phyloP scores from a whole-genome alignment of 2,113 vertebrate species.

The Choloepus hoffmanni region DNA sequence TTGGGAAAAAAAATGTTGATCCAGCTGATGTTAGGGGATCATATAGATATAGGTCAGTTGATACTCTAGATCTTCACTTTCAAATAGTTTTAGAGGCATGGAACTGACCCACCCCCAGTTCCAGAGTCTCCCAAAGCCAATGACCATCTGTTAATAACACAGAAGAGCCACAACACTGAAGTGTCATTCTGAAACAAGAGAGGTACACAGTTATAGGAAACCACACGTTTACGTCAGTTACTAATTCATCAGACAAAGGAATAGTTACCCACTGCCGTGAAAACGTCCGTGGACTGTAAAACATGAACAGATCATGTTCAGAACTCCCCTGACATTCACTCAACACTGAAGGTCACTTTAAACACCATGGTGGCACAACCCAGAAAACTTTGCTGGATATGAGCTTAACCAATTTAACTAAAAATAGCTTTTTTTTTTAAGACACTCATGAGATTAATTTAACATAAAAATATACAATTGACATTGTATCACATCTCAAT shows the following conservation, averaged over 20 bases:
- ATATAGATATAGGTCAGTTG: not conserved
- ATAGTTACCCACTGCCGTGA: not conserved
- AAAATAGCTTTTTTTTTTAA: not conserved
- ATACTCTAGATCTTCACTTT: not conserved
- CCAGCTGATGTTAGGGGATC: not conserved
- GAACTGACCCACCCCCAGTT: too few species aligned
- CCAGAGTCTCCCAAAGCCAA: not conserved
- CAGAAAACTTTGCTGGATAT: not conserved
- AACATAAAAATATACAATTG: not conserved
- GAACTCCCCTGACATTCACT: not conserved
- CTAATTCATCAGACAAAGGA: not conserved
- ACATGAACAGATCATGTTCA: not conserved
- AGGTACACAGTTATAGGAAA: not conserved
- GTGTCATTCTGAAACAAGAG: not conserved
- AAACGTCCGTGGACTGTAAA: not conserved
- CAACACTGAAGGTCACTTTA: not conserved
- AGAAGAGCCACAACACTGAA: not conserved
- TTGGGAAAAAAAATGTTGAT: not conserved
- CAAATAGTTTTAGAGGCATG: not conserved
- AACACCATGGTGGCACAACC: not conserved
- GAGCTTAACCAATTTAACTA: not conserved
- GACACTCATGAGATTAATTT: constrained; percentile 17
- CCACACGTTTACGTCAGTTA: not conserved
- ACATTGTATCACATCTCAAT: not conserved
- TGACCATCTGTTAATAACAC: not conserved